A percentile compares a stretch with the other conserved stretches of the same genome.
phyloP scores from a whole-genome alignment of 2,888 invertebrate species.

The Parascotia fuliginaria region DNA sequence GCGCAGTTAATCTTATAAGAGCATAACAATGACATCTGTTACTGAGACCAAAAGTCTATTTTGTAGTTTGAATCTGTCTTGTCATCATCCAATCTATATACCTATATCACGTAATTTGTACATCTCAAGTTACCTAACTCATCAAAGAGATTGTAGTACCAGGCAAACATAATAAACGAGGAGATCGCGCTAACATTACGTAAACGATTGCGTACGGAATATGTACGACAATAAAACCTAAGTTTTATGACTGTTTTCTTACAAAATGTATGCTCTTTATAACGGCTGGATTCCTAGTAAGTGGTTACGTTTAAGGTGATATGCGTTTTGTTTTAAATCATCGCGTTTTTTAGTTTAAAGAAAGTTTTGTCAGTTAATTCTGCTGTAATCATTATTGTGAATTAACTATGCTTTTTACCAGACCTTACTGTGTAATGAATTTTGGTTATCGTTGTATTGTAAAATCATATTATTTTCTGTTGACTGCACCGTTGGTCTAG shows the following conservation, averaged over 20 bases:
- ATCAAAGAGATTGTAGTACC: slow-evolving; percentile 1
- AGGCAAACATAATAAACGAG: slow-evolving; percentile 6
- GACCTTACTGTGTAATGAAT: too few relatives aligned
- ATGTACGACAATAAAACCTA: neutral
- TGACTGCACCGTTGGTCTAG: too few relatives aligned
- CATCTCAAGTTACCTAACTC: neutral
- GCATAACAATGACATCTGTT: too few relatives aligned
- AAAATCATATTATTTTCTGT: too few relatives aligned
- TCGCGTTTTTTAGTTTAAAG: too few relatives aligned
- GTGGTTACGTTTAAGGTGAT: neutral
- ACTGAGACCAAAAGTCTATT: neutral
- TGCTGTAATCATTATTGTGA: too few relatives aligned
- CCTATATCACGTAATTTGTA: neutral
- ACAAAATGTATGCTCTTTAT: neutral
- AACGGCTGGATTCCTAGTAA: slow-evolving; percentile 1
- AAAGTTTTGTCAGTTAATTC: too few relatives aligned
- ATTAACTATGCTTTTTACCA: too few relatives aligned
- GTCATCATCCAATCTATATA: neutral
- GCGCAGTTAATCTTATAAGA: too few relatives aligned
- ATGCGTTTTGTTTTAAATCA: neutral
- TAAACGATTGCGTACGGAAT: neutral
- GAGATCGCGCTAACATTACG: slow-evolving; percentile 2
- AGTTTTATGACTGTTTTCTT: neutral
- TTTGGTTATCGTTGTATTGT: too few relatives aligned
- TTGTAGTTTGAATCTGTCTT: neutral